phyloP scores from a whole-genome alignment of 1,140 invertebrate genomes.

The Drosophila erecta region DNA sequence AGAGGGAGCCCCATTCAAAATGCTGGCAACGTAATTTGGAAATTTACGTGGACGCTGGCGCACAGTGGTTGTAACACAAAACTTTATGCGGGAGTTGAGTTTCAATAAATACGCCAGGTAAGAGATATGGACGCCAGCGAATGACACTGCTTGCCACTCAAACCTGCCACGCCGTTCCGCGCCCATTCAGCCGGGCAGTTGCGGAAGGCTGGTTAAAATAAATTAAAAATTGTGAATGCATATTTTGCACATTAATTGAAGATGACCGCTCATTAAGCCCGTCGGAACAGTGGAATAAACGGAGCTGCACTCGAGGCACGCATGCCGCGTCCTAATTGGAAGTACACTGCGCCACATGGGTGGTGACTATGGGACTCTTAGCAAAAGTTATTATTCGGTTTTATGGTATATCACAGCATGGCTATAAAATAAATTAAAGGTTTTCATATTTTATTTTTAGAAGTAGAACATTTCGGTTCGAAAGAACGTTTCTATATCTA shows the following conservation, averaged over 20 bases:
- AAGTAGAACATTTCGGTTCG: too few relatives aligned
- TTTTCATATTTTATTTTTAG: too few relatives aligned
- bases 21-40: conserved; percentile 74
- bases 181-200: background rate
- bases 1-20: conserved; percentile 48
- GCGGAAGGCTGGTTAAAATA: conserved; percentile 36
- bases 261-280: conserved; percentile 61
- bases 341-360: conserved; percentile 24
- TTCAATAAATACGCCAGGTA: conserved; percentile 81
- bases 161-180: background rate
- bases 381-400: too few relatives aligned
- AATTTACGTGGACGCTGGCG: conserved; percentile 68
- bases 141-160: conserved; percentile 3
- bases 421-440: too few relatives aligned
- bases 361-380: fast-evolving
- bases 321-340: conserved; percentile 54
- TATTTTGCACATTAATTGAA: conserved; percentile 66
- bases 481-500: too few relatives aligned
- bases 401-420: too few relatives aligned
- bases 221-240: conserved; percentile 56
- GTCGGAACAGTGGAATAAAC: conserved; percentile 51
- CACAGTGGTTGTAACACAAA: conserved; percentile 59
- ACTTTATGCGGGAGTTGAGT: conserved; percentile 71
- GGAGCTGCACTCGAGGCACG: conserved; percentile 52
- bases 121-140: conserved; percentile 22